Percentiles rank a stretch among this genome's conserved stretches.
phyloP scores from a whole-genome alignment of 2,113 vertebrate genomes.

The Raja brachyura region DNA sequence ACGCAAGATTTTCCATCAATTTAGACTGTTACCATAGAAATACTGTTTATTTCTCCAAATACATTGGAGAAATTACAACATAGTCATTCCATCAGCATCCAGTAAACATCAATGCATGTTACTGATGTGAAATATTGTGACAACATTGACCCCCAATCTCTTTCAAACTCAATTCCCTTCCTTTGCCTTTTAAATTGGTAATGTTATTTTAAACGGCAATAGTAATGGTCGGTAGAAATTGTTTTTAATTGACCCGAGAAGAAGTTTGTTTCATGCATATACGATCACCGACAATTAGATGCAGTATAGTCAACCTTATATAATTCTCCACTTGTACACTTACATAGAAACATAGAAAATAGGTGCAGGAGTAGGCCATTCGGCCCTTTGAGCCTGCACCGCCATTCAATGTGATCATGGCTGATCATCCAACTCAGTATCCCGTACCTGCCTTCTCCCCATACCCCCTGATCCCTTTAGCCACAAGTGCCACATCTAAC shows the following conservation, averaged over 20 bases:
- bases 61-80: background rate
- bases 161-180: background rate
- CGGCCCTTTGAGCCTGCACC: no score
- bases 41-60: background rate
- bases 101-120: background rate
- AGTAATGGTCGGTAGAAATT: background rate
- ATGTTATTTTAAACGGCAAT: background rate
- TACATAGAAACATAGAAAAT: no score
- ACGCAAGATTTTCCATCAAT: background rate
- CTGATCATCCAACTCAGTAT: no score
- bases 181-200: background rate
- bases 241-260: background rate
- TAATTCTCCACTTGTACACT: no score
- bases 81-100: no score
- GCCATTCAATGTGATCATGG: no score
- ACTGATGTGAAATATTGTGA: background rate
- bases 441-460: no score
- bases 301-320: no score
- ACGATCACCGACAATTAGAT: no score
- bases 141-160: background rate
- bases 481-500: no score
- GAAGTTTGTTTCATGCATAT: background rate
- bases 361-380: no score
- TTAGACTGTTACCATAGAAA: background rate
- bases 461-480: no score